A percentile compares a stretch with the other conserved stretches of the same genome.
phyloP scores from a whole-genome alignment of 2,888 invertebrate genomes.

The Ichneumoninae sp. region DNA sequence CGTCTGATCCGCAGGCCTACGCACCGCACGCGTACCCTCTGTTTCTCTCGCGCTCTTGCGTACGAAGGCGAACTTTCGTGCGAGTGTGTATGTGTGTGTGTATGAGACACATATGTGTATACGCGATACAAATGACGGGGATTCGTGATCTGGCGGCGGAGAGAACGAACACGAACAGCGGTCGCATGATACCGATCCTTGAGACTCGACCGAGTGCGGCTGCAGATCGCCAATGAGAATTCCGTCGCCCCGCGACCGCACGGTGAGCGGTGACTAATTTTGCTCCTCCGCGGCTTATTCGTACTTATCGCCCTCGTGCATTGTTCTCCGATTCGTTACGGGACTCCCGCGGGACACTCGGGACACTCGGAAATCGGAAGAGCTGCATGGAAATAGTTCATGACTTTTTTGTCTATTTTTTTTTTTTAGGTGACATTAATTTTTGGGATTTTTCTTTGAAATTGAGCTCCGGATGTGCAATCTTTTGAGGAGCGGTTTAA shows the following conservation, averaged over 20 bases:
- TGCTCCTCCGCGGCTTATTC: constrained; percentile 62
- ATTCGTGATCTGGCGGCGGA: constrained; percentile 23
- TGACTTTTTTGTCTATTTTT: background rate
- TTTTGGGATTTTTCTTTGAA: background rate
- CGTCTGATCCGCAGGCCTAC: constrained; percentile 81
- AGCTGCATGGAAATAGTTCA: background rate
- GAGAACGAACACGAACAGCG: constrained; percentile 32
- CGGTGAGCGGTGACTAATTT: constrained; percentile 78
- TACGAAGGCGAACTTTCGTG: background rate
- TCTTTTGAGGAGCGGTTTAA: too few relatives aligned
- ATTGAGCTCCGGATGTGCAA: background rate
- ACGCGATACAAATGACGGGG: background rate
- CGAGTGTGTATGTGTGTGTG: background rate
- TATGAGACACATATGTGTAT: background rate
- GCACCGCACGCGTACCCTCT: constrained; percentile 69
- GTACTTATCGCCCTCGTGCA: constrained; percentile 56
- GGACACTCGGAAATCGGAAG: background rate
- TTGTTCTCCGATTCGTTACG: constrained; percentile 72
- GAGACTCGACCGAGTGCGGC: constrained; percentile 12
- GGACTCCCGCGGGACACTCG: constrained; percentile 55
- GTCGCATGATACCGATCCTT: constrained; percentile 12
- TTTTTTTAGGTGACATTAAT: background rate
- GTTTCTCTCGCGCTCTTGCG: constrained; percentile 50
- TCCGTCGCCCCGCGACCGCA: constrained; percentile 32
- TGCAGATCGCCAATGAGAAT: constrained; percentile 21